Evolutionary conservation across 2,113 vertebrate genomes (phyloP), one percentile per base, ranked within the genome.

Genomic region (Eublepharis macularius): DNA sequence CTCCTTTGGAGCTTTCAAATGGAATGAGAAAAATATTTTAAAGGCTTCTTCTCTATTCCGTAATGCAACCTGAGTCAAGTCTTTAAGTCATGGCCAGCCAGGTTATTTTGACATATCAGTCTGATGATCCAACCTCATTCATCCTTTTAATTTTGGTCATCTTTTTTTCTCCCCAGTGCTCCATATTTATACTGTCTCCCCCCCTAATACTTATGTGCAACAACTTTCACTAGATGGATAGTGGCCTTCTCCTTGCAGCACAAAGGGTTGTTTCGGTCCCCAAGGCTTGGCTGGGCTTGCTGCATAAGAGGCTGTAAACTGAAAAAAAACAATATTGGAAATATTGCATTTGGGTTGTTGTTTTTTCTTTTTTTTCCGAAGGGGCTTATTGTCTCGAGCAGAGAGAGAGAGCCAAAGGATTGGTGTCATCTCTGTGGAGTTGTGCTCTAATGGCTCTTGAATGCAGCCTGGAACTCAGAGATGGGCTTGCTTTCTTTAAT

Each of bases 361-460:
- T 91, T 84, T 16, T 63, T 6, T 9, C 0, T n/a, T 54, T 8
- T 39, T 83, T 90, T 91, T 85, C 78, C 32, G 91, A 54, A 51
- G 26, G 80, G 63, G 70, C 79, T 8, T 88, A 75, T 68, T 51
- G 81, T 85, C 76, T 92, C 79, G 83, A 82, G 32, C 57, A 69
- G 90, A 92, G 78, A 88, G 85, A 69, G 90, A 92, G 78, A 88
- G 85, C 85, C 76, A 39, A 34, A 49, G 69, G n/a, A 63, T 49
- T 75, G 77, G 85, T 81, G 88, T 76, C 66, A 66, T 92, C 75
- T 81, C 82, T 70, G 78, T 19, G 66, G 86, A 89, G 85, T 0
- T 79, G 81, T 75, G 75, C 47, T 90, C 79, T 75, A 81, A 90
- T 26, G 41, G 60, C 83, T 82, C 85, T 12, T 81, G 81, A 88